Evolutionary conservation across 2,113 vertebrate genomes (phyloP), one percentile per base, ranked within the genome.

Genomic region (Microtus montanus): DNA sequence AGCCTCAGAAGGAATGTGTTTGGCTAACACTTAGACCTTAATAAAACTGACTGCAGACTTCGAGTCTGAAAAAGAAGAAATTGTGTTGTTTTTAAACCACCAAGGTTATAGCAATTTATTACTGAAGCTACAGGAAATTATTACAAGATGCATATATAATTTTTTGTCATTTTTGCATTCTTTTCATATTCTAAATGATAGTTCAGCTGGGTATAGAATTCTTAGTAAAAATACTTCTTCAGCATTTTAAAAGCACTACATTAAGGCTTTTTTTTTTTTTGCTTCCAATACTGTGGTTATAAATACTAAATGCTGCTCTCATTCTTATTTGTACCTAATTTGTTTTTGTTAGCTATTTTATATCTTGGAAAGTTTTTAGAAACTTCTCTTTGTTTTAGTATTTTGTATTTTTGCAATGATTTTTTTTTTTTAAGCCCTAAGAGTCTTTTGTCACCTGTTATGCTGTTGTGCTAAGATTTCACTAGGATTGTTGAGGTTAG

Each of bases 191-290:
- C n/a, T 44, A 78, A 88, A 71, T 52, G 78, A 83, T 68, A 75
- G 26, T 78, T 88, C 47, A 93, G 30, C 41, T 71, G 63, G 80
- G 89, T 92, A 83, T 84, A 95, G 30, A 92, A 95, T 88, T 90
- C 41, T 68, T 92, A 91, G 47, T 58, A 84, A 49, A 79, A 90
- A 64, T 80, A 90, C 47, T 86, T 95, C 78, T 92, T 38, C 78
- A 84, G 80, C 87, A 71, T 87, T 92, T 90, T 84, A n/a, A 79
- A 95, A 95, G 30, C 30, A 92, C 92, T 83, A 93, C 28, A 85
- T 35, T 28, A 75, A 86, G 61, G 17, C 38, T 11, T 73, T 41
- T 74, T 92, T 77, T 85, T 7, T 77, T 85, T 7, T 80, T 6
- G 26, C 13, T 77, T 77, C 26, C 7, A 77, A 19, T 64, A 73